Conservation (phyloP, 2,113 vertebrate genomes). For the Clinocottus analis region DNA sequence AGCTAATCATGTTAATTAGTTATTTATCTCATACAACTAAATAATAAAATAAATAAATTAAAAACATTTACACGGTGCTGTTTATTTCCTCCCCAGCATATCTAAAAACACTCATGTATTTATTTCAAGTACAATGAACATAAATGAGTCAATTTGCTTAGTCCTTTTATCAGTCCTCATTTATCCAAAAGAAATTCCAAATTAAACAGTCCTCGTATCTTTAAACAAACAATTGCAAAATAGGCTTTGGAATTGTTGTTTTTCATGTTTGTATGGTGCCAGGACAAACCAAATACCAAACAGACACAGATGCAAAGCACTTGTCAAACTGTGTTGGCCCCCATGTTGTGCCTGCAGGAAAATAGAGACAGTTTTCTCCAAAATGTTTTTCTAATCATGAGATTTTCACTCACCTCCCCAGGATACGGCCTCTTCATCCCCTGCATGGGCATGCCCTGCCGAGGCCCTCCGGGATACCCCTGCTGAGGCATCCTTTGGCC, state of each 20-base stretch:
- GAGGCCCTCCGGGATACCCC: slow-evolving; percentile 91
- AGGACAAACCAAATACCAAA: neutral
- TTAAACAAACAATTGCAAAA: neutral
- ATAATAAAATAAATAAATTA: no score
- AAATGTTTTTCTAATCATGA: neutral
- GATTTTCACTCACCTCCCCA: slow-evolving; percentile 88
- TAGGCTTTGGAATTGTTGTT: neutral
- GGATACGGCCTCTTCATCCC: slow-evolving; percentile 97
- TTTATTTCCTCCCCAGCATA: neutral
- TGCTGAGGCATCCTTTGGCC: slow-evolving; percentile 98
- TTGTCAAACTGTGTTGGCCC: neutral
- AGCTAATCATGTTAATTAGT: neutral
- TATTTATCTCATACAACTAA: neutral
- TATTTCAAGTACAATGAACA: neutral
- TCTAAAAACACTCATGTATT: neutral
- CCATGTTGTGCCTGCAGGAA: neutral
- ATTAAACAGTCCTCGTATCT: neutral
- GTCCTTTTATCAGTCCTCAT: neutral
- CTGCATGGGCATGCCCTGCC: slow-evolving; percentile 93
- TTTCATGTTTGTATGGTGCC: neutral
- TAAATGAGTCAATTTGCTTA: neutral
- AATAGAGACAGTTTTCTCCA: neutral
- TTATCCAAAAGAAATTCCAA: neutral
- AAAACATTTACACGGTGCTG: neutral
- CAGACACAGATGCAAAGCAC: neutral